Evolutionary conservation across 2,888 invertebrate species (phyloP).

Genomic region (Philonicus albiceps): DNA sequence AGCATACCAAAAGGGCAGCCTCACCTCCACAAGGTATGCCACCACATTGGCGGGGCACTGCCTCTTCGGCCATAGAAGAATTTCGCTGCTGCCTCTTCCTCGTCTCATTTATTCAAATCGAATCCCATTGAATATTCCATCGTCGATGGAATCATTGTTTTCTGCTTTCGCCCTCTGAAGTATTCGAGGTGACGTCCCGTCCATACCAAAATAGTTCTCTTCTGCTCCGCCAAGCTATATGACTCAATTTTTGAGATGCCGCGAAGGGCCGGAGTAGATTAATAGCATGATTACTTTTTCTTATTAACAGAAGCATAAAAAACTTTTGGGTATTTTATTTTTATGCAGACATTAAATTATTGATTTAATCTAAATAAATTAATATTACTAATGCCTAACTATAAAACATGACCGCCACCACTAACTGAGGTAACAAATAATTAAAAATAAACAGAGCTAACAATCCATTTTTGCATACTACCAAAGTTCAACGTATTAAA

Average conservation of each 20-base stretch:
- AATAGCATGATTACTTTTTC: not conserved
- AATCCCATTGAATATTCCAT: conserved; percentile 31
- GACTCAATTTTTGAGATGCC: conserved; percentile 3
- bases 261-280: not conserved
- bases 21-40: conserved; percentile 31
- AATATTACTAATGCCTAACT: too few species aligned
- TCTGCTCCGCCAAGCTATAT: not conserved
- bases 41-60: not conserved
- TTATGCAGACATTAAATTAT: not conserved
- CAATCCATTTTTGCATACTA: not conserved
- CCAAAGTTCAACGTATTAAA: too few species aligned
- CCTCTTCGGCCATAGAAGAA: not conserved
- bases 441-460: not conserved
- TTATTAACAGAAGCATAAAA: not conserved
- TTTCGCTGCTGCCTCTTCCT: conserved; percentile 3
- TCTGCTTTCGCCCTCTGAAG: conserved; percentile 30
- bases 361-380: too few species aligned
- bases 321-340: not conserved
- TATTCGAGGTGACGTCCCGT: not conserved
- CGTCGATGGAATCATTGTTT: conserved; percentile 30
- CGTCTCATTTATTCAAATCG: conserved; percentile 28
- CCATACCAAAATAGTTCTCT: conserved; percentile 8
- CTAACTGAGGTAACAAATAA: too few species aligned
- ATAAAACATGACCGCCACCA: too few species aligned
- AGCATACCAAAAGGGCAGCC: conserved; percentile 35